Evolutionary conservation across 1,140 invertebrate species (phyloP).

Genomic region (roundworm (Caenorhabditis elegans)): WBcel235 BX284605.5:12153001-12153500

Average conservation of each 20-base stretch:
- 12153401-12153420: no score
- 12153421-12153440: no score
- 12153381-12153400: background rate
- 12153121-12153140: conserved; percentile 5
- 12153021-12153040: conserved; percentile 1
- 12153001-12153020: background rate
- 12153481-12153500: no score
- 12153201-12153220: background rate
- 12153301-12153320: conserved; percentile 10
- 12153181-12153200: background rate
- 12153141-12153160: background rate
- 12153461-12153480: no score
- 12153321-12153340: conserved; percentile 18
- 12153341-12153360: background rate
- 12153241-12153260: no score
- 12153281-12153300: conserved; percentile 17
- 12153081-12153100: background rate
- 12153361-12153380: background rate
- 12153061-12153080: conserved; percentile 23
- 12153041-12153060: conserved; percentile 27
- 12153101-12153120: background rate
- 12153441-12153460: no score
- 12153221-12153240: background rate
- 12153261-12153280: background rate
- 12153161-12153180: background rate